Percentiles rank a stretch among this genome's conserved stretches.
These are phyloP conservation scores for Corythucha ciliata DNA, from an alignment of 2,888 invertebrate species.

Conservation along the genomic window DNA sequence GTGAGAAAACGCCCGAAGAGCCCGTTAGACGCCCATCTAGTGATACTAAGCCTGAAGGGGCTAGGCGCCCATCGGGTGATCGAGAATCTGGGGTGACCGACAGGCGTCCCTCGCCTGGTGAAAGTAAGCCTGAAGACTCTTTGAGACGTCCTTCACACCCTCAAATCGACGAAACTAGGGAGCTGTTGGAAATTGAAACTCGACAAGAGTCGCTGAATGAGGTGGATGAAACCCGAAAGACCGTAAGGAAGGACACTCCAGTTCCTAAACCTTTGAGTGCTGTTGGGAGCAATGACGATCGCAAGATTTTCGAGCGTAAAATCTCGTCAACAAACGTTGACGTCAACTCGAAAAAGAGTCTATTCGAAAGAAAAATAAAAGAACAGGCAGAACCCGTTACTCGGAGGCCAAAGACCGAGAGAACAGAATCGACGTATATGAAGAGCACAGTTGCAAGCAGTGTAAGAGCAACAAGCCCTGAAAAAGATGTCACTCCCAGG, in stretches of 20 bases:
- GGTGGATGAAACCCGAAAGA: slow-evolving; percentile 22
- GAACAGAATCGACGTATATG: slow-evolving; percentile 19
- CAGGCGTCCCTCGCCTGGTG: no score
- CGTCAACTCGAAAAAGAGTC: slow-evolving; percentile 32
- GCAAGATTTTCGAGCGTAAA: slow-evolving; percentile 15
- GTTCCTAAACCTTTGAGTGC: slow-evolving; percentile 18
- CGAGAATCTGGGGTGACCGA: no score
- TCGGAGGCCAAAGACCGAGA: slow-evolving; percentile 15
- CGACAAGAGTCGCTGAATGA: no score
- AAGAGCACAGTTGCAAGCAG: slow-evolving; percentile 22
- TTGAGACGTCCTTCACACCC: no score
- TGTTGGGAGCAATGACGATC: neutral
- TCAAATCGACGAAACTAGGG: slow-evolving; percentile 20
- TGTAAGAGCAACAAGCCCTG: slow-evolving; percentile 22
- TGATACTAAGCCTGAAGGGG: no score
- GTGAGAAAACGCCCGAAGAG: no score
- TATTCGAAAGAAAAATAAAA: slow-evolving; percentile 33
- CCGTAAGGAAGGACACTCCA: slow-evolving; percentile 17
- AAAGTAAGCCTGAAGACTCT: no score
- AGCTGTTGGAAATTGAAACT: slow-evolving; percentile 11
- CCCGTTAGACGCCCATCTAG: no score
- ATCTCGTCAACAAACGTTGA: slow-evolving; percentile 20
- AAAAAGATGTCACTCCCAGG: no score
- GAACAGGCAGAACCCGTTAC: slow-evolving; percentile 23
- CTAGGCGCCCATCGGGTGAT: no score